A percentile compares a stretch with the other conserved stretches of the same genome.
Conservation (phyloP, 2,888 invertebrate species). For the Phaedon cochleariae region DNA sequence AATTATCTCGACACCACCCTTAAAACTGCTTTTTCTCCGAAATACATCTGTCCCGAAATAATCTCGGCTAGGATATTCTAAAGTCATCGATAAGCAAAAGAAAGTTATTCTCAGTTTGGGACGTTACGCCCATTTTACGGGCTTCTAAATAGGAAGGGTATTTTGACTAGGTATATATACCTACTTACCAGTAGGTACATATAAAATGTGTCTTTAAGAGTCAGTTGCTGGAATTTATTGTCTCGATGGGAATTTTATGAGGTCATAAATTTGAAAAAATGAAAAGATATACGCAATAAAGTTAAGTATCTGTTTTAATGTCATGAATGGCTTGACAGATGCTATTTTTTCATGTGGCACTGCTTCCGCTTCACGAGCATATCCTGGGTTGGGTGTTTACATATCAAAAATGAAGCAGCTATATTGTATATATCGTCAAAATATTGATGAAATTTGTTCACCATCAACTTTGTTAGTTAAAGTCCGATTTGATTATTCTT, state of each 20-base stretch:
- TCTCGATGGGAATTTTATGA: constrained; percentile 45
- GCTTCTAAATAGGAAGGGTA: constrained; percentile 40
- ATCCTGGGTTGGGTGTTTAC: background rate
- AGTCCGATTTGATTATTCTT: too few species aligned
- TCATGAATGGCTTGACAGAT: constrained; percentile 34
- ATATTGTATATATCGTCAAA: too few species aligned
- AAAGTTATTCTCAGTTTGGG: constrained; percentile 42
- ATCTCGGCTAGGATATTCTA: constrained; percentile 46
- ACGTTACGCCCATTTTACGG: constrained; percentile 33
- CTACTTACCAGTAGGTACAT: too few species aligned
- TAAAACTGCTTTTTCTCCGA: constrained; percentile 19
- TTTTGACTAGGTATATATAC: constrained; percentile 40
- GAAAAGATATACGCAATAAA: constrained; percentile 47
- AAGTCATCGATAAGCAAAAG: constrained; percentile 47
- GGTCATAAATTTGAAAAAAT: constrained; percentile 49
- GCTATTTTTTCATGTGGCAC: background rate
- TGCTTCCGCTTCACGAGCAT: background rate
- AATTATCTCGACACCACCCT: constrained; percentile 1
- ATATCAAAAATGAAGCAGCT: background rate
- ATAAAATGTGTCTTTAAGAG: constrained; percentile 34
- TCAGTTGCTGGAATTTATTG: constrained; percentile 41
- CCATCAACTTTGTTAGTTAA: too few species aligned
- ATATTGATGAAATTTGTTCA: too few species aligned
- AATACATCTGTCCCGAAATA: constrained; percentile 50
- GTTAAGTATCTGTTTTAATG: constrained; percentile 48